These are phyloP conservation scores for Syngnathoides biaculeatus DNA, from an alignment of 2,113 vertebrate species.

Conservation along the genomic window DNA sequence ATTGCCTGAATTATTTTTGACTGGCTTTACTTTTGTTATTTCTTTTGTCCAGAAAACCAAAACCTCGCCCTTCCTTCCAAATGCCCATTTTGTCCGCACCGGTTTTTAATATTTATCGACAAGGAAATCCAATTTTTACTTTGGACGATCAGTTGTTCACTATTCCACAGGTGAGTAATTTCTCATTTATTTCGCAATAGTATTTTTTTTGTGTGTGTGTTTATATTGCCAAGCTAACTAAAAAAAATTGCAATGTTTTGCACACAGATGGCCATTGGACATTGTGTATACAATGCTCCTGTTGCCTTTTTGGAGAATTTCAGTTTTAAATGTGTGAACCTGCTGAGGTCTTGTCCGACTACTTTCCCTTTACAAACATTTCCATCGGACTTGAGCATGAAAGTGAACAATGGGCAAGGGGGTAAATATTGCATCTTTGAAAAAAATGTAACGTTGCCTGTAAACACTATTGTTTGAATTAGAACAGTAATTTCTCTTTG, in stretches of 20 bases:
- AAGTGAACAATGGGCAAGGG: constrained; percentile 64
- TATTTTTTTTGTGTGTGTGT: neutral
- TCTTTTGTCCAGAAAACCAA: constrained; percentile 62
- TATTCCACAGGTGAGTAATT: constrained; percentile 81
- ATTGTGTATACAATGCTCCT: constrained; percentile 76
- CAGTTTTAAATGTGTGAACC: constrained; percentile 65
- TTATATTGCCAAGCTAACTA: neutral
- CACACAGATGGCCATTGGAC: constrained; percentile 77
- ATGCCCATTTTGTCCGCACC: constrained; percentile 41
- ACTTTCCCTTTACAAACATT: constrained; percentile 41
- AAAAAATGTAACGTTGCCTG: neutral
- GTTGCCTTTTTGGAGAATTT: constrained; percentile 82
- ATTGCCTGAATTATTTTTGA: neutral
- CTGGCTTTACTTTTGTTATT: constrained; percentile 2
- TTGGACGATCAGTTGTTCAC: constrained; percentile 74
- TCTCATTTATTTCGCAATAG: neutral
- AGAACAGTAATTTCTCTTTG: neutral
- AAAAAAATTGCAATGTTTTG: constrained; percentile 6
- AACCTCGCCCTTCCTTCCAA: constrained; percentile 61
- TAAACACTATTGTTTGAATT: neutral
- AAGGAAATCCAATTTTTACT: constrained; percentile 83
- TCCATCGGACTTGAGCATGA: constrained; percentile 41
- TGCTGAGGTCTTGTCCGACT: constrained; percentile 60
- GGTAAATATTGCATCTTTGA: constrained; percentile 48
- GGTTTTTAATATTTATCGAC: constrained; percentile 68